Evolutionary conservation across 2,113 vertebrate species (phyloP).

Genomic region (Notechis scutatus): DNA sequence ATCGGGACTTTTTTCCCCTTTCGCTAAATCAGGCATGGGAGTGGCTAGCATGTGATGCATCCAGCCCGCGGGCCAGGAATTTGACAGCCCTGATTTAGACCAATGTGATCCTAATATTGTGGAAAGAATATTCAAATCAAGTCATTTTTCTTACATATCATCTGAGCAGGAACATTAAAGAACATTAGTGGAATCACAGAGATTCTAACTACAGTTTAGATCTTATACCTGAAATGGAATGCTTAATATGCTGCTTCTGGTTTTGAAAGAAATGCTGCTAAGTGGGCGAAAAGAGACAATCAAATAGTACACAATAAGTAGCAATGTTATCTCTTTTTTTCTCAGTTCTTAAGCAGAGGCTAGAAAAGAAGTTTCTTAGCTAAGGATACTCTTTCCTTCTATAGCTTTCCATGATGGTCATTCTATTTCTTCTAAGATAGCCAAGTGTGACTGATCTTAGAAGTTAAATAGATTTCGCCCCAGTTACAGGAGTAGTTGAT

Average conservation of each 20-base stretch:
- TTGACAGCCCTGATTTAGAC: neutral
- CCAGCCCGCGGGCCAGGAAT: too few relatives aligned
- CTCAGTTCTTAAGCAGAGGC: neutral
- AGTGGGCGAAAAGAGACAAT: neutral
- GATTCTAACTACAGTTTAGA: neutral
- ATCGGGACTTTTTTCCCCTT: too few relatives aligned
- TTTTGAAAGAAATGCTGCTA: neutral
- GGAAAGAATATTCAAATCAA: neutral
- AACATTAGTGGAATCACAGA: neutral
- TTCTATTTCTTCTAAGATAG: neutral
- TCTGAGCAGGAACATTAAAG: neutral
- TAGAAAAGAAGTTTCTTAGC: neutral
- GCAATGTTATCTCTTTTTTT: neutral
- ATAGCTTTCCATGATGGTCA: neutral
- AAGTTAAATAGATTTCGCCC: neutral
- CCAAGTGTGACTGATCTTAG: neutral
- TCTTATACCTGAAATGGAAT: neutral
- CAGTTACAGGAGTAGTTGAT: neutral
- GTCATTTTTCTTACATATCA: neutral
- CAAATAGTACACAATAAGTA: neutral
- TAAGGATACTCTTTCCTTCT: neutral
- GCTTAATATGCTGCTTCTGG: neutral
- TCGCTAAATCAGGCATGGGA: too few relatives aligned
- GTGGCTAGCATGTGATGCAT: too few relatives aligned
- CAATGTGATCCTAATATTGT: neutral